Conservation (phyloP, 2,113 vertebrate genomes). For the Thymallus thymallus region DNA sequence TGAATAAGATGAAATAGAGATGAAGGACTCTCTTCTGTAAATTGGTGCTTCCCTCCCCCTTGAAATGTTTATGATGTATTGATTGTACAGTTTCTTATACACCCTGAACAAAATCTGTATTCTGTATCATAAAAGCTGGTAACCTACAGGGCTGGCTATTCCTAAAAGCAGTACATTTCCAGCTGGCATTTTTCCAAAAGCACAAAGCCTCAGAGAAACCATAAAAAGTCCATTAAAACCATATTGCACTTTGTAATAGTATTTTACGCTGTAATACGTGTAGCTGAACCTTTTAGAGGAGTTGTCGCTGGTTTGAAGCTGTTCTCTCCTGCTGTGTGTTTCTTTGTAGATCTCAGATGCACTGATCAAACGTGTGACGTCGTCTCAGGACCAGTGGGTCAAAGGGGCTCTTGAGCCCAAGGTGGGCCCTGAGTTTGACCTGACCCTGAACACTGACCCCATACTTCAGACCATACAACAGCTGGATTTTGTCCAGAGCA, state of each 20-base stretch:
- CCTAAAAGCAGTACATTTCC: background rate
- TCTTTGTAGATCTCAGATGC: slow-evolving; percentile 90
- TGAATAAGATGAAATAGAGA: slow-evolving; percentile 14
- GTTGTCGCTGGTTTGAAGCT: background rate
- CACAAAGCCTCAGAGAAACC: no score
- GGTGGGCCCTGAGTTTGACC: slow-evolving; percentile 91
- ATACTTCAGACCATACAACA: slow-evolving; percentile 92
- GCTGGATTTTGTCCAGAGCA: slow-evolving; percentile 95
- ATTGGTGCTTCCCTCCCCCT: slow-evolving; percentile 6
- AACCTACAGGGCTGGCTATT: no score
- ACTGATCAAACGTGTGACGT: slow-evolving; percentile 90
- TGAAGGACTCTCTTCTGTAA: slow-evolving; percentile 35
- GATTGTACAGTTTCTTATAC: slow-evolving; percentile 29
- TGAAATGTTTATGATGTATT: slow-evolving; percentile 61
- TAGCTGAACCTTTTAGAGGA: no score
- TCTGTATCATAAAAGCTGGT: background rate
- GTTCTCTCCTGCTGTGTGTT: background rate
- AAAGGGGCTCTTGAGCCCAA: slow-evolving; percentile 96
- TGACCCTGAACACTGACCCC: slow-evolving; percentile 88
- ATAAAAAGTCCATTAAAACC: no score
- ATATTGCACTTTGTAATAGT: no score
- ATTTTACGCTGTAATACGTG: no score
- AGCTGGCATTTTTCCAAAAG: background rate
- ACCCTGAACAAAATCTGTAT: background rate
- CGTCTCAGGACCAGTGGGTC: slow-evolving; percentile 97